A percentile compares a stretch with the other conserved stretches of the same genome.
Evolutionary conservation across 1,140 invertebrate genomes (phyloP).

Genomic region (Atta colombica): DNA sequence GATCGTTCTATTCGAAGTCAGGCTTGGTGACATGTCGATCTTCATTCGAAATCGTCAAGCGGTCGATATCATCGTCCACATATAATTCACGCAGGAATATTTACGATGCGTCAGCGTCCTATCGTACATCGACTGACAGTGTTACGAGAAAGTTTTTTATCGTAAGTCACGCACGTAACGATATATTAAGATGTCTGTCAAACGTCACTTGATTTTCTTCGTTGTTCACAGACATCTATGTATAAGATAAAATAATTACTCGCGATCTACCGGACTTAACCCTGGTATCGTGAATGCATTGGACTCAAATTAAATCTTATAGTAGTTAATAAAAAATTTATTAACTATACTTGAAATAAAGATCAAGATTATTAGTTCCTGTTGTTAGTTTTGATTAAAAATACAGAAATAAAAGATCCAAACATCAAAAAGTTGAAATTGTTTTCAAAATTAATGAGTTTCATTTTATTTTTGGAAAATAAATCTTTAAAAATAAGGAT

Average conservation of each 20-base stretch:
- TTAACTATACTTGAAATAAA: too few species aligned
- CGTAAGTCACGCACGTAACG: neutral
- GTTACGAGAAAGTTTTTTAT: slow-evolving; percentile 14
- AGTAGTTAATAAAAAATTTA: too few species aligned
- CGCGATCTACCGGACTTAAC: neutral
- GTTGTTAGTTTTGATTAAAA: too few species aligned
- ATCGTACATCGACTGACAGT: neutral
- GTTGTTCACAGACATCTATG: neutral
- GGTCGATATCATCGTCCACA: neutral
- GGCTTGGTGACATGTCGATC: slow-evolving; percentile 22
- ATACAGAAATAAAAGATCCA: too few species aligned
- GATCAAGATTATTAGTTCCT: too few species aligned
- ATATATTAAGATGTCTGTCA: slow-evolving; percentile 21
- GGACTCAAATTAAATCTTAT: too few species aligned
- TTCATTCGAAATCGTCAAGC: neutral
- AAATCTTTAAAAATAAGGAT: too few species aligned
- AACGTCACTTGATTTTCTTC: neutral
- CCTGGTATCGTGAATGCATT: too few species aligned
- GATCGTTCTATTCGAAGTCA: slow-evolving; percentile 44
- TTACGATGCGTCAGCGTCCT: neutral
- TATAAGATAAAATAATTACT: neutral
- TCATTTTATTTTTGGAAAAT: too few species aligned
- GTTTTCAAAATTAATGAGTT: too few species aligned
- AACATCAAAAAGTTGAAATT: too few species aligned
- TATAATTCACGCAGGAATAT: slow-evolving; percentile 19